Base-by-base conservation (phyloP, 1,140 invertebrate species). In the Stratiolaelaps scimitus region DNA sequence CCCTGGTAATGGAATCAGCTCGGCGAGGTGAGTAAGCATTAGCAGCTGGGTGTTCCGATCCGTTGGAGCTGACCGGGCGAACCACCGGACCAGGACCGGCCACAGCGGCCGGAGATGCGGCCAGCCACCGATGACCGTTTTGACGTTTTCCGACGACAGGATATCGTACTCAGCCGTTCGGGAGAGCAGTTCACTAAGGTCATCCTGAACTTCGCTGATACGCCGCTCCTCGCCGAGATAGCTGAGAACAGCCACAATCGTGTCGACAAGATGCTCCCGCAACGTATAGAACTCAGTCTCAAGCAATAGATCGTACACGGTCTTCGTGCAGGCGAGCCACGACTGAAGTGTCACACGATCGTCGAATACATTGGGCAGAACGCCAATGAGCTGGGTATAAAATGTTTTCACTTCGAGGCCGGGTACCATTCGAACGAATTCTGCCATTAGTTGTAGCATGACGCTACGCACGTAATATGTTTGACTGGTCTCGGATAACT, bases 191-290 rank as follows among this genome's bases (percentile, higher is more conserved):
- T 19, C 1, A 17, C 17, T 29, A 1, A 60, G 53, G 17, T 60
- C 53, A 26, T 26, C 17, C 53, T 60, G 26, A 15, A 60, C 15
- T 4, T 15, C 26, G 2, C 15, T 17, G 15, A 60, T 15, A 0
- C 53, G 53, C n/a, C 34, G 17, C 15, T 60, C 53, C 26, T 60
- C 53, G 10, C 26, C 17, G 17, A 60, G 23, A 34, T 60, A 26
- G 17, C 34, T 60, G 15, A 60, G 53, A 29, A 60, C 6, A 2
- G 2, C 53, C 2, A 60, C 53, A 34, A 26, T 2, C 15, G 34
- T 60, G 10, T 60, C 53, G 53, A 60, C 53, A 23, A 60, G 15
- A 26, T 60, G 53, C 20, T 60, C 26, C 2, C 34, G 34, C 4
- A 40, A 10, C 34, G 34, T 40, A 40, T 40, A 40, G 10, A 40